Evolutionary conservation across 2,797 vertebrate genomes (phyloP).

Genomic region (Rhodeus uyekii): DNA sequence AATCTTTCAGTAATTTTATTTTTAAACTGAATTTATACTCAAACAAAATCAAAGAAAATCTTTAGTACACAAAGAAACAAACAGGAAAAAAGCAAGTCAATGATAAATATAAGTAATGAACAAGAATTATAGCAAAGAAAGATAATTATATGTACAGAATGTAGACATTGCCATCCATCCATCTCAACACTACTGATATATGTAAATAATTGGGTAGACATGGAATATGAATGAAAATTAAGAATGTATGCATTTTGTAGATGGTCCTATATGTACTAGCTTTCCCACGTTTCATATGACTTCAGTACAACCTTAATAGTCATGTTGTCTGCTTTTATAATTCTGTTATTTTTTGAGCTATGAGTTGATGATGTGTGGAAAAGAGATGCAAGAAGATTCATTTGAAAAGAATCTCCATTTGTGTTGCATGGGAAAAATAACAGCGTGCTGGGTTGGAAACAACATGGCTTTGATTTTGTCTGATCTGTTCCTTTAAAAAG

Average conservation of each 20-base stretch:
- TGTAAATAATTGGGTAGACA: background rate
- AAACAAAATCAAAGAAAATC: background rate
- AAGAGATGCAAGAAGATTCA: background rate
- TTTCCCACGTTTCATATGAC: background rate
- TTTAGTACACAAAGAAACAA: background rate
- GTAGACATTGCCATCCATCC: background rate
- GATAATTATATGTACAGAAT: background rate
- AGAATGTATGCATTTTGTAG: background rate
- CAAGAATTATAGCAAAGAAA: background rate
- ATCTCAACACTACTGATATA: background rate
- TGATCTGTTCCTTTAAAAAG: background rate
- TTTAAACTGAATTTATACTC: background rate
- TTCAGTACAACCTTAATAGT: background rate
- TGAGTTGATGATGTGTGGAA: background rate
- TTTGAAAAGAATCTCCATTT: background rate
- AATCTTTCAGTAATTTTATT: background rate
- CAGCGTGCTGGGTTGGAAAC: background rate
- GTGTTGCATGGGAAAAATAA: background rate
- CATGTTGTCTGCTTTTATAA: background rate
- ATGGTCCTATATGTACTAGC: background rate
- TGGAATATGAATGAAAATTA: too few relatives aligned
- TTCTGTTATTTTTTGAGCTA: background rate
- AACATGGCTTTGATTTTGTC: slow-evolving; percentile 4
- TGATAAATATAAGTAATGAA: background rate
- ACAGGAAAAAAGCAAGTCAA: background rate